Base-by-base conservation (phyloP, 64 coral and sea anemone species). In the Cladopsammia gracilis region DNA sequence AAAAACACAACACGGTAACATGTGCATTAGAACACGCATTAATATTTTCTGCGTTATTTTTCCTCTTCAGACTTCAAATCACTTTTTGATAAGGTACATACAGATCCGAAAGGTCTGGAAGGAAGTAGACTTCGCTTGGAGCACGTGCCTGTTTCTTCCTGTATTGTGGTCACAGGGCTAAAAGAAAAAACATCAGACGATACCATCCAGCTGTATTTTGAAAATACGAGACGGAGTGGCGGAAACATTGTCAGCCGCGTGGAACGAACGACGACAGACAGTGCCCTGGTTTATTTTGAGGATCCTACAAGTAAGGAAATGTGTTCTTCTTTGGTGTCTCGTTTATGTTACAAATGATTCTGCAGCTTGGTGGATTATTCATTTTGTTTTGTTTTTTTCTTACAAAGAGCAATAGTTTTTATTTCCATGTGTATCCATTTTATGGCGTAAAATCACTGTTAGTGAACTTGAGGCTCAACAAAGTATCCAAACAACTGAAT, bases 191-290 rank as follows among this genome's bases (percentile, higher is more conserved):
- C 86, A 19, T 44, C 70, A 4, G 49, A 75, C 9, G 86, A 88
- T 11, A 58, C 70, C 70, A 73, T 88, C 44, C 25, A 75, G 18
- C 24, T 73, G 49, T 88, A 88, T 42, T 88, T 88, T 75, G 86
- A 88, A 60, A 88, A 60, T 46, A 50, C 34, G 19, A 70, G 49
- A 49, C 69, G 70, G 25, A 58, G 13, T 58, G 49, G 68, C 7
- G 86, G 86, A 23, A 57, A 72, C 34, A 14, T 58, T 34, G 70
- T 88, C 1, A 75, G 4, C 70, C 18, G 43, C 10, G 53, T 88
- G 3, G 16, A 58, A 45, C 52, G 24, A 5, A 34, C 61, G 12
- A 44, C 24, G 72, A 50, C 7, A 19, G 16, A 75, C 58, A 70
- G 42, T 42, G 86, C 86, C 19, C 6, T 74, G 3, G 70, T 88